Percentiles rank a stretch among this genome's conserved stretches.
Conservation (phyloP, 2,113 vertebrate species). For the Cyphomyrus discorhynchus region DNA sequence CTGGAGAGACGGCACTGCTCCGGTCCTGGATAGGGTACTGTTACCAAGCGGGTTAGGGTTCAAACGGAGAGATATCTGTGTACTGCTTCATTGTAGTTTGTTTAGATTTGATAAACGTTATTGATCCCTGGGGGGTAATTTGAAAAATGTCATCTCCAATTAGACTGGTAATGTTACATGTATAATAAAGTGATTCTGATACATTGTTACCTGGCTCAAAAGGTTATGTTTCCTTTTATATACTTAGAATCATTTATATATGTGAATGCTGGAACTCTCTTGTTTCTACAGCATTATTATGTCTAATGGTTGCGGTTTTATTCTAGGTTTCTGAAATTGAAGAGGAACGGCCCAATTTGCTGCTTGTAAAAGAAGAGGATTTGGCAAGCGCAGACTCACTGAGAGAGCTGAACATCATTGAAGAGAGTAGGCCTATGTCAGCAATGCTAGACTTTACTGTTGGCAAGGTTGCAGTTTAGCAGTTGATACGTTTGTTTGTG, state of each 20-base stretch:
- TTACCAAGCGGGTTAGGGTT: conserved; percentile 20
- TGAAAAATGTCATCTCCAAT: neutral
- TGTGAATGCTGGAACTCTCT: neutral
- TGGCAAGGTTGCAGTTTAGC: neutral
- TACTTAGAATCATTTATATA: neutral
- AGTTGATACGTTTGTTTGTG: conserved; percentile 14
- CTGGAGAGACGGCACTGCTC: neutral
- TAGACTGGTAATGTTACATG: neutral
- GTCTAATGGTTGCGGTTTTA: neutral
- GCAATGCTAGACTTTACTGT: too few species aligned
- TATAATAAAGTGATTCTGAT: neutral
- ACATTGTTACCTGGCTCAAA: neutral
- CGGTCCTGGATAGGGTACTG: neutral
- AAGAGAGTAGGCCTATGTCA: conserved; percentile 36
- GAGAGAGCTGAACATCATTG: conserved; percentile 26
- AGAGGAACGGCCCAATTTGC: neutral
- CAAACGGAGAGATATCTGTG: neutral
- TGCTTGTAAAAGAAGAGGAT: conserved; percentile 45
- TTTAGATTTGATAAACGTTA: neutral
- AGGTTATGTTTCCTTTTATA: neutral
- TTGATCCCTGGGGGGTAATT: neutral
- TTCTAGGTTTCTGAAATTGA: conserved; percentile 17
- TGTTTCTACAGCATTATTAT: neutral
- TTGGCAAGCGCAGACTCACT: neutral
- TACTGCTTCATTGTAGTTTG: neutral